phyloP scores from a whole-genome alignment of 2,113 vertebrate genomes.

The Brachypodius melanocephalos region DNA sequence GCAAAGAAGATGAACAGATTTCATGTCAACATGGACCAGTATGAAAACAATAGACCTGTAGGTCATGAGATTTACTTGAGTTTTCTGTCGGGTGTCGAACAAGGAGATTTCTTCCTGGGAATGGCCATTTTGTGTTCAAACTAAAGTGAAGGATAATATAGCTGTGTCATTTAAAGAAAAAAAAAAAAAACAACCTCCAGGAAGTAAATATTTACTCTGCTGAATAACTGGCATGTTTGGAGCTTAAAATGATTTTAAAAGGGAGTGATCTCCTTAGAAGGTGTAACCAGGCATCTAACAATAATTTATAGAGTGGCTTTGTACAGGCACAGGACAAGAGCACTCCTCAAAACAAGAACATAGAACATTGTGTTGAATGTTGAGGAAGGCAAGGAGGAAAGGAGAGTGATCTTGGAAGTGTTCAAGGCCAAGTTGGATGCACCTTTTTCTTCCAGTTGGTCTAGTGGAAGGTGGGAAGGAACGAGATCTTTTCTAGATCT shows the following conservation, averaged over 20 bases:
- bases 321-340: neutral
- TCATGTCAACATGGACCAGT: neutral
- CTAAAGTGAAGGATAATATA: neutral
- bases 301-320: neutral
- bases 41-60: neutral
- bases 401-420: neutral
- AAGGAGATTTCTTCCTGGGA: neutral
- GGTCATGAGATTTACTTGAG: neutral
- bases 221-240: neutral
- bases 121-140: neutral
- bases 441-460: neutral
- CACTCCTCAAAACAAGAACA: neutral
- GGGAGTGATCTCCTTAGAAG: neutral
- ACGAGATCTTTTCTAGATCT: too few relatives aligned
- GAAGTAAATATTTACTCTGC: conserved; percentile 3
- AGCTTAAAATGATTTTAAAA: neutral
- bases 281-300: neutral
- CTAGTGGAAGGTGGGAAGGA: neutral
- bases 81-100: neutral
- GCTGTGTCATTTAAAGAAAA: neutral
- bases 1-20: neutral
- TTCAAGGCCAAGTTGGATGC: neutral
- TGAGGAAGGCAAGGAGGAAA: neutral
- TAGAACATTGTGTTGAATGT: neutral
- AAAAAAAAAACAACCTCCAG: neutral